These are phyloP conservation scores for Brachionus rubens DNA, from an alignment of 1,140 invertebrate genomes.

Conservation along the genomic window DNA sequence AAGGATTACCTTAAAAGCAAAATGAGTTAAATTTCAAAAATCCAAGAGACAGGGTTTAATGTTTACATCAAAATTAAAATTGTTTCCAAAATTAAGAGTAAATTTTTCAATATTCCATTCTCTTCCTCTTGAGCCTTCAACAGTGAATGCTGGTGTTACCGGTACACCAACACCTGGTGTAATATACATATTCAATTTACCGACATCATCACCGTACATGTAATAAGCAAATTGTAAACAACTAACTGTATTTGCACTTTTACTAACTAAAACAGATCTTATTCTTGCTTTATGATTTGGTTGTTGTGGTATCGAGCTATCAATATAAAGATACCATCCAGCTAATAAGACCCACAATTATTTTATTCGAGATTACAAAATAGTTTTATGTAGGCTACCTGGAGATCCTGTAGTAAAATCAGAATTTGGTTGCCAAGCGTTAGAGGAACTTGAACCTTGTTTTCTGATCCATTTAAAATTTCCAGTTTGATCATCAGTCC, in stretches of 20 bases:
- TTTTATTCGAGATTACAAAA: neutral
- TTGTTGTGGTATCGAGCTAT: slow-evolving; percentile 24
- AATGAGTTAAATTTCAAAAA: slow-evolving; percentile 49
- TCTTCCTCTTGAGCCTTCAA: slow-evolving; percentile 7
- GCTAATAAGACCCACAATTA: neutral
- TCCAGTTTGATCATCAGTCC: neutral
- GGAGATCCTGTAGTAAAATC: slow-evolving; percentile 60
- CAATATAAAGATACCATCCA: slow-evolving; percentile 47
- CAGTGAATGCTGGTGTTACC: neutral
- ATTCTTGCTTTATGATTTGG: slow-evolving; percentile 7
- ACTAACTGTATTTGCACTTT: slow-evolving; percentile 4
- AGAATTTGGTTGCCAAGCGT: slow-evolving; percentile 32
- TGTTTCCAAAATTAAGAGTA: slow-evolving; percentile 12
- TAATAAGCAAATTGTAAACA: slow-evolving; percentile 49
- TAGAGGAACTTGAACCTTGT: slow-evolving; percentile 15
- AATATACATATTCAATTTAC: slow-evolving; percentile 47
- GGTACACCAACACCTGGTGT: neutral
- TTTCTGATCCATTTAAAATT: slow-evolving; percentile 13
- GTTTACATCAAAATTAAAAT: slow-evolving; percentile 39
- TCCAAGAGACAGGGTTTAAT: neutral
- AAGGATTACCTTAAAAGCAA: slow-evolving; percentile 50
- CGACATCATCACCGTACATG: slow-evolving; percentile 48
- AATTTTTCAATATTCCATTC: slow-evolving; percentile 34
- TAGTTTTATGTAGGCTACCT: slow-evolving; percentile 50
- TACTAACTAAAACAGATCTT: slow-evolving; percentile 8